phyloP scores from a whole-genome alignment of 2,797 vertebrate genomes.

The Labroides dimidiatus region DNA sequence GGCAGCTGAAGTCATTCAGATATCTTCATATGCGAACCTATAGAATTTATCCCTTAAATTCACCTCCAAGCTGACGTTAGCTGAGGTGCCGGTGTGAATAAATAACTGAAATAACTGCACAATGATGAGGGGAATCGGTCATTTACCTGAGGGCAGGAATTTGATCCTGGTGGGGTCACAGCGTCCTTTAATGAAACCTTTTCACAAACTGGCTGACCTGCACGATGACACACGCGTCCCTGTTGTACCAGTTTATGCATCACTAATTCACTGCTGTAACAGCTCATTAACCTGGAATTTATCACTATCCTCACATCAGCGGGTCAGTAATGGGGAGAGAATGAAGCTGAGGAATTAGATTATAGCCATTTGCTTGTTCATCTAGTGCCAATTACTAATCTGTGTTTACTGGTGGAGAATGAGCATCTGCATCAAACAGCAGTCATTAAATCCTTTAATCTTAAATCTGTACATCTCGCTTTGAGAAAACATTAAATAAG shows the following conservation, averaged over 20 bases:
- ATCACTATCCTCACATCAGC: slow-evolving; percentile 39
- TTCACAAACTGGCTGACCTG: slow-evolving; percentile 27
- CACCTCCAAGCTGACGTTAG: background rate
- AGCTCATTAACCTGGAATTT: slow-evolving; percentile 49
- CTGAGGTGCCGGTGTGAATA: too few species aligned
- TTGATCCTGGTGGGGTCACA: background rate
- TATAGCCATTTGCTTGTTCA: slow-evolving; percentile 24
- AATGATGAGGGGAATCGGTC: background rate
- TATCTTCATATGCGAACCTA: background rate
- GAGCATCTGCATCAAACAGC: slow-evolving; percentile 1
- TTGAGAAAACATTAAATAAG: background rate
- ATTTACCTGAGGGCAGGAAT: slow-evolving; percentile 7
- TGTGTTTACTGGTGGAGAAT: slow-evolving; percentile 34
- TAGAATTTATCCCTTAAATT: too few species aligned
- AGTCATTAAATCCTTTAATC: background rate
- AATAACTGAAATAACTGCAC: background rate
- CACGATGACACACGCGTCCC: slow-evolving; percentile 21
- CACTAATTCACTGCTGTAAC: slow-evolving; percentile 33
- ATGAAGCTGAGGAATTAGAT: slow-evolving; percentile 35
- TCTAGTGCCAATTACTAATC: slow-evolving; percentile 20
- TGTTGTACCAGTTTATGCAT: slow-evolving; percentile 29
- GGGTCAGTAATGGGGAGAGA: slow-evolving; percentile 14
- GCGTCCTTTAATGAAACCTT: slow-evolving; percentile 5
- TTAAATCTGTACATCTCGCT: background rate
- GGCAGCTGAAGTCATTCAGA: background rate